Conservation (phyloP, 2,797 vertebrate genomes). For the Pantherophis vulpinus region DNA sequence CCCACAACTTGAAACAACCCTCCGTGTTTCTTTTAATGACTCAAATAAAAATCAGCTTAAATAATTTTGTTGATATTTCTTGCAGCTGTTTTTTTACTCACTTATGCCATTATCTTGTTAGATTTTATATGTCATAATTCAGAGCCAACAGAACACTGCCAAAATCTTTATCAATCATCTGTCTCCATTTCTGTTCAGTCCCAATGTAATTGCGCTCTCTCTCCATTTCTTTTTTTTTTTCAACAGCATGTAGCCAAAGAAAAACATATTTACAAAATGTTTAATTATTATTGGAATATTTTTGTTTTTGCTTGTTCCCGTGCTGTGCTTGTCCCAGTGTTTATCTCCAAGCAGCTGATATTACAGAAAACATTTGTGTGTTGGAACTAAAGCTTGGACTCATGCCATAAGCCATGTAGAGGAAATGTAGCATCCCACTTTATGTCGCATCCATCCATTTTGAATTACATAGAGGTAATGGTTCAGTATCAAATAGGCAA, state of each 20-base stretch:
- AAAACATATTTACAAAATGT: constrained; percentile 24
- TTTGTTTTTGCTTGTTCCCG: constrained; percentile 5
- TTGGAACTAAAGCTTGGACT: neutral
- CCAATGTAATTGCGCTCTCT: neutral
- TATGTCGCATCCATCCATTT: neutral
- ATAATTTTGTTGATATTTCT: constrained; percentile 27
- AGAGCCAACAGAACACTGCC: constrained; percentile 21
- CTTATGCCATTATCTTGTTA: constrained; percentile 2
- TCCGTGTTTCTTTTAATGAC: neutral
- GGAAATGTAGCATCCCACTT: neutral
- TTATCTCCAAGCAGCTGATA: neutral
- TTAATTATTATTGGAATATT: neutral
- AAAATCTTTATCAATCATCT: neutral
- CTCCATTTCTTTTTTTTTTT: neutral
- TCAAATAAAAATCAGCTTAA: constrained; percentile 26
- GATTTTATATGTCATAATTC: constrained; percentile 13
- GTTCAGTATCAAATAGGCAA: neutral
- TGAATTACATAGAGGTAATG: neutral
- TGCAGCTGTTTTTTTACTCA: constrained; percentile 13
- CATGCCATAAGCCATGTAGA: neutral
- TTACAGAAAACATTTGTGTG: constrained; percentile 2
- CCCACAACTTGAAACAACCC: constrained; percentile 1
- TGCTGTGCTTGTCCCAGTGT: neutral
- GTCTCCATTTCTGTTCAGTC: constrained; percentile 10
- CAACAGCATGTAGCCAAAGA: constrained; percentile 2